These are phyloP conservation scores for Spodoptera frugiperda DNA, from an alignment of 1,140 invertebrate genomes.

Conservation along the genomic window DNA sequence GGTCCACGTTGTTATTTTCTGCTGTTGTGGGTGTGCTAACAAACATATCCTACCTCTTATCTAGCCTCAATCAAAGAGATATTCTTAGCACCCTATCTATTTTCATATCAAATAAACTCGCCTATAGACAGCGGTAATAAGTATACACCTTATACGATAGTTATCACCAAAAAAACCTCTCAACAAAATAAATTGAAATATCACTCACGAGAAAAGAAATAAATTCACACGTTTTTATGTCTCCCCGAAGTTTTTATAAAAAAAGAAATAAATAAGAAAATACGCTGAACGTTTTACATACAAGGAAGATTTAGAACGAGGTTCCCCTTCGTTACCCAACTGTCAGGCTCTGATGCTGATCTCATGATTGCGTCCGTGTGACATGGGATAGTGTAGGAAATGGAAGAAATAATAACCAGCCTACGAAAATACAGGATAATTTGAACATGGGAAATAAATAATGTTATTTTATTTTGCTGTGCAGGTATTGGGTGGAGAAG, in stretches of 20 bases:
- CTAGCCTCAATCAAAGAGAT: no score
- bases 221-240: constrained; percentile 18
- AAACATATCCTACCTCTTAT: no score
- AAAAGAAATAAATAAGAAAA: constrained; percentile 5
- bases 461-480: not conserved
- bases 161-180: not conserved
- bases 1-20: no score
- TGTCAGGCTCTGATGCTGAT: constrained; percentile 39
- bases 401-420: constrained; percentile 23
- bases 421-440: not conserved
- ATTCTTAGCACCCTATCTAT: no score
- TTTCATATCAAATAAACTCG: no score
- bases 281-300: constrained; percentile 28
- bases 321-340: constrained; percentile 30
- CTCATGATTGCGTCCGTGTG: constrained; percentile 40
- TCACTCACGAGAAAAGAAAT: not conserved
- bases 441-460: constrained; percentile 3
- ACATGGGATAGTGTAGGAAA: constrained; percentile 32
- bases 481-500: not conserved
- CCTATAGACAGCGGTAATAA: no score
- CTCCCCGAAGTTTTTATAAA: constrained; percentile 9
- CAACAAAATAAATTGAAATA: constrained; percentile 9
- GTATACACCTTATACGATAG: not conserved
- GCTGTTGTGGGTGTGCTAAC: no score
- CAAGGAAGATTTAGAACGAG: constrained; percentile 39